Evolutionary conservation across 2,113 vertebrate species (phyloP).

Genomic region (Pionites leucogaster): DNA sequence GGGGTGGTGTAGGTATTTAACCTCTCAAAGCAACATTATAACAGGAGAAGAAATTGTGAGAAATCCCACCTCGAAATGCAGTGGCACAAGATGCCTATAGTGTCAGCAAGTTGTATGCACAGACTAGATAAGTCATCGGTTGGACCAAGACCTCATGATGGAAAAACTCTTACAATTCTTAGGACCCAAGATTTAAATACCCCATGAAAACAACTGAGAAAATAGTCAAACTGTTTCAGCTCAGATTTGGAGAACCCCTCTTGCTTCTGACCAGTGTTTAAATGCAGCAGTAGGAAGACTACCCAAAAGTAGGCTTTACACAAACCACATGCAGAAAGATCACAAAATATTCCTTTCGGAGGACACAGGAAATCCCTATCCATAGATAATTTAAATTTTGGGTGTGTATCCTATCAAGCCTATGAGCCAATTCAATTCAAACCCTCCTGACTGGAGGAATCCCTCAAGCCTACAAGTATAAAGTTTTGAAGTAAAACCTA

Average conservation of each 20-base stretch:
- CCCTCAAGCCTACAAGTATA: background rate
- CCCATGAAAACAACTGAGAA: background rate
- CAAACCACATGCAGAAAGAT: fast-evolving
- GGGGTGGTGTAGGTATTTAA: background rate
- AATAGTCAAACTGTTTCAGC: background rate
- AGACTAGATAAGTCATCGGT: background rate
- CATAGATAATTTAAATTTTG: too few relatives aligned
- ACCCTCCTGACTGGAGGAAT: background rate
- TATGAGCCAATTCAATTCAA: background rate
- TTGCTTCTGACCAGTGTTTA: background rate
- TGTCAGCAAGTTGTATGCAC: background rate
- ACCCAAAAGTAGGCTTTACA: background rate
- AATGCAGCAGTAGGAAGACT: background rate
- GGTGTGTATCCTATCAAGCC: background rate
- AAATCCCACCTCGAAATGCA: background rate
- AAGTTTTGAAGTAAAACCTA: background rate
- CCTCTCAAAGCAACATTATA: background rate
- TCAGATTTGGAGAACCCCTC: background rate
- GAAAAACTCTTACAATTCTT: background rate
- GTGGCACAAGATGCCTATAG: background rate
- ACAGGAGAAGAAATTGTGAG: background rate
- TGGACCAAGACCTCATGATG: background rate
- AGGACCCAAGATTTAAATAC: background rate
- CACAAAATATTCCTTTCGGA: background rate
- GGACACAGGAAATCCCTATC: background rate